Evolutionary conservation across 2,888 invertebrate genomes (phyloP), one percentile per base, ranked within the genome.

Genomic region (Macrophya alboannulata): DNA sequence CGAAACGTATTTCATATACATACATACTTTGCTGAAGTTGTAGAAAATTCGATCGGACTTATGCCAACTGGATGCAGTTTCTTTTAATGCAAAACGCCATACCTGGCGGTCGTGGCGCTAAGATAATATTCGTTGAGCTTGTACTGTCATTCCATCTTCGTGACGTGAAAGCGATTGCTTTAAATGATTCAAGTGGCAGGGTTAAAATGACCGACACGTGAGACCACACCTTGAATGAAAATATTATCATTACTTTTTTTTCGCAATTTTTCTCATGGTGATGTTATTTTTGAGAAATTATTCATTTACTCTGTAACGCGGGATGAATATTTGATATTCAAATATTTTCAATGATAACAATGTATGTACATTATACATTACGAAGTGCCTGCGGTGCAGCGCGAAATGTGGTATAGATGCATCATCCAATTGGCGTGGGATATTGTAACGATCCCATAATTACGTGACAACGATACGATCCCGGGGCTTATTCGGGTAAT

Each of bases 401-500:
- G 43, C 25, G 45, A 10, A 45, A 43, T 9, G 15, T n/a, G 40
- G 25, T 74, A 45, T 21, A 10, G 31, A 74, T 74, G 21, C 43
- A 25, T 74, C 74, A 21, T 74, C 21, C 45, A 45, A 74, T 45
- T 74, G 74, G 43, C 74, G 45, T n/a, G 74, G 74, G 77, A 43
- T 43, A 74, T 77, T 55, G 59, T 55, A 31, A 59, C 59, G 59
- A 40, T 51, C 37, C 10, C 40, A 37, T 79, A 79, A 79, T 79
- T 79, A 79, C 79, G 79, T 59, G 79, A 55, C 55, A 79, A 59
- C 40, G 81, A 62, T 65, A 43, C 62, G 62, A 48, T 59, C 40
- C 59, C 43, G 43, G 9, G 17, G 81, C 81, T 81, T 81, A 81
- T 62, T 62, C 62, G 59, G 25, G 15, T 62, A 81, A 81, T 65